Base-by-base conservation (phyloP, 2,888 invertebrate genomes). In the Amphipoea oculea region DNA sequence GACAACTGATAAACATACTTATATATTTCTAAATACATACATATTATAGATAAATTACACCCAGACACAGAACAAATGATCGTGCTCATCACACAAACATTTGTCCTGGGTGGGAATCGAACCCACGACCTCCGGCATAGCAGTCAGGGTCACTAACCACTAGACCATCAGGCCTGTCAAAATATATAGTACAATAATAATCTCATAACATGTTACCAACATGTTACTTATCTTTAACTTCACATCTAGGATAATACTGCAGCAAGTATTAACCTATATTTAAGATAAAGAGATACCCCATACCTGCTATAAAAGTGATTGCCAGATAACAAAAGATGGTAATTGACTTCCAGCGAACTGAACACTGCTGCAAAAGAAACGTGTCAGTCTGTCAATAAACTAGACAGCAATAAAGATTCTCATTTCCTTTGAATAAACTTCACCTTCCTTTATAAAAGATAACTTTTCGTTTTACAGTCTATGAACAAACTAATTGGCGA, bases 261-360 rank as follows among this genome's bases (percentile, higher is more conserved):
- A 57, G 65, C 23, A 29, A 74, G 48, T 70, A 65, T 68, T 67
- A 73, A 54, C 48, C 68, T 68, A 65, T 65, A 72, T 67, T 54
- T 51, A 36, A 71, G 63, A 81, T 63, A 82, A 63, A 69, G 29
- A 63, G 20, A 48, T 36, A 54, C 20, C n/a, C 6, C 23, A 36
- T n/a, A 40, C 20, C 4, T n/a, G 57, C 72, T 69, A 51, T 51
- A 77, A 40, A 74, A 83, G 11, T 79, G 76, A 77, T 69, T 73
- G 69, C 69, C 17, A 72, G 79, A 68, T 76, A 72, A 74, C 67
- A 79, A 86, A 82, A 69, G 57, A 79, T 67, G 76, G 57, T 42
- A 69, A 79, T 83, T 77, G 77, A 69, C 20, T 69, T 36, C 71
- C 63, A 72, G 66, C 51, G 60, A 74, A 72, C 65, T 68, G 71